Evolutionary conservation across 2,113 vertebrate genomes (phyloP).

Genomic region (rat (Rattus norvegicus)): GRCr8 NC_086024.1:136534001-136534500

Average conservation of each 20-base stretch:
- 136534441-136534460: background rate
- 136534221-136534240: background rate
- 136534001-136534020: background rate
- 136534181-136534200: background rate
- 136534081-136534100: background rate
- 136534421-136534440: background rate
- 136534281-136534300: no score
- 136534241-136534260: background rate
- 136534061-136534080: background rate
- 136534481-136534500: background rate
- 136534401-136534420: background rate
- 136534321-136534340: background rate
- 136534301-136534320: rapidly evolving
- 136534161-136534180: background rate
- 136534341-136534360: rapidly evolving
- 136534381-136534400: background rate
- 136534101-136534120: background rate
- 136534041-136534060: background rate
- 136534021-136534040: background rate
- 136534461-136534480: background rate
- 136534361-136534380: no score
- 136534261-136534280: background rate
- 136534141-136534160: background rate
- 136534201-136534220: background rate
- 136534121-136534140: background rate